Conservation (phyloP, 2,888 invertebrate species). For the Tolmerus cingulatus region DNA sequence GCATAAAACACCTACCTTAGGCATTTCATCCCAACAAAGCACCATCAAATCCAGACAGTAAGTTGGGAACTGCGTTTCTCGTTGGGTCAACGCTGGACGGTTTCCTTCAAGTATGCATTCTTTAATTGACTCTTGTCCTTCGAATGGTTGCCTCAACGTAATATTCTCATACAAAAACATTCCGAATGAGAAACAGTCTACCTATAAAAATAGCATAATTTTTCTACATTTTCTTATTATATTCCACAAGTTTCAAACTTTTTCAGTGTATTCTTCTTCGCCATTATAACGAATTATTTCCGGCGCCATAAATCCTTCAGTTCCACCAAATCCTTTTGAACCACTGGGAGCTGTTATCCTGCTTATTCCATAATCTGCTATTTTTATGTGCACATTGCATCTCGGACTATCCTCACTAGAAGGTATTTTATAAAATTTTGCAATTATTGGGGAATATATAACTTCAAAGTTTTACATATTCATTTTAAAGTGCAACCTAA, state of each 20-base stretch:
- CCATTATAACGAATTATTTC: conserved; percentile 98
- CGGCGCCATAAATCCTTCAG: conserved; percentile 99
- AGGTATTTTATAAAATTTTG: conserved; percentile 58
- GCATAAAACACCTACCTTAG: conserved; percentile 62
- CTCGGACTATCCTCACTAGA: conserved; percentile 69
- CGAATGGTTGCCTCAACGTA: conserved; percentile 92
- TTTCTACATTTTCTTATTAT: neutral
- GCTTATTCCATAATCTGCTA: conserved; percentile 97
- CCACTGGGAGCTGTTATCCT: conserved; percentile 87
- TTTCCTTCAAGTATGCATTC: conserved; percentile 96
- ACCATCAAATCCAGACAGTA: conserved; percentile 95
- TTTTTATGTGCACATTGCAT: conserved; percentile 82
- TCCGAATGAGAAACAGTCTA: conserved; percentile 98
- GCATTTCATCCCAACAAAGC: conserved; percentile 91
- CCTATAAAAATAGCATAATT: conserved; percentile 65
- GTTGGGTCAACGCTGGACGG: conserved; percentile 84
- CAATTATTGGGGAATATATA: too few relatives aligned
- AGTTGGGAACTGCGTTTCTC: conserved; percentile 84
- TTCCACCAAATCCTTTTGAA: conserved; percentile 97
- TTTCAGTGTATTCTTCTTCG: conserved; percentile 98
- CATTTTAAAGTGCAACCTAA: too few relatives aligned
- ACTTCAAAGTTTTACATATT: too few relatives aligned
- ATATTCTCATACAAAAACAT: conserved; percentile 97
- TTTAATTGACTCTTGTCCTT: conserved; percentile 95
- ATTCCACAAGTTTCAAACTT: conserved; percentile 66